Conservation (phyloP, 2,797 vertebrate species). For the Ibycter americanus region DNA sequence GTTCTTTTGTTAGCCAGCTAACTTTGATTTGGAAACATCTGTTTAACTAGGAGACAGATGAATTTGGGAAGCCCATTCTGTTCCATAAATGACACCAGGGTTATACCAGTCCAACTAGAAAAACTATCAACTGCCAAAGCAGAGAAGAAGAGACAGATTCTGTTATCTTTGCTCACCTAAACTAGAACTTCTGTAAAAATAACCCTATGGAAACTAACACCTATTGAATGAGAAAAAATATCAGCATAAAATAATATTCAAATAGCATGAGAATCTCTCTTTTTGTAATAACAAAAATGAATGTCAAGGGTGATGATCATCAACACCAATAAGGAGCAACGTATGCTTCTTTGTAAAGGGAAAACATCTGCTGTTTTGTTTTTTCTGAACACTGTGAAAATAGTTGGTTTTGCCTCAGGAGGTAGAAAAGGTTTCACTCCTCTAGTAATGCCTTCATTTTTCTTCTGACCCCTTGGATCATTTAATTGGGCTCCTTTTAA, state of each 20-base stretch:
- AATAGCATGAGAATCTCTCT: neutral
- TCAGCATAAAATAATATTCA: neutral
- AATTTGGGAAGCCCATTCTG: neutral
- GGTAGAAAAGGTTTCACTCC: neutral
- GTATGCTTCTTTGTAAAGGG: neutral
- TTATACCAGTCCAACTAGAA: neutral
- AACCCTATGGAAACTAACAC: neutral
- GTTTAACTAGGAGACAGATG: neutral
- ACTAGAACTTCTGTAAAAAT: neutral
- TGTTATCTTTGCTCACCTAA: neutral
- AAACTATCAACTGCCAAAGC: neutral
- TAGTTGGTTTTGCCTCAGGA: conserved; percentile 6
- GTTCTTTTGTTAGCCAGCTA: neutral
- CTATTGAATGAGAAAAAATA: neutral
- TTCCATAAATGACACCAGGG: neutral
- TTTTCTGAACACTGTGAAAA: neutral
- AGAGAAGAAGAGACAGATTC: neutral
- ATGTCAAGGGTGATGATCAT: neutral
- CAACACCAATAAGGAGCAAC: neutral
- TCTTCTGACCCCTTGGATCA: conserved; percentile 29
- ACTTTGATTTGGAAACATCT: neutral
- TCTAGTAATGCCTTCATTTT: conserved; percentile 23
- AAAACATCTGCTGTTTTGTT: conserved; percentile 1
- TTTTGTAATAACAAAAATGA: neutral
- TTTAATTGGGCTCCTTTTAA: conserved; percentile 39